Conservation (phyloP, 2,113 vertebrate species). For the Osmerus eperlanus region DNA sequence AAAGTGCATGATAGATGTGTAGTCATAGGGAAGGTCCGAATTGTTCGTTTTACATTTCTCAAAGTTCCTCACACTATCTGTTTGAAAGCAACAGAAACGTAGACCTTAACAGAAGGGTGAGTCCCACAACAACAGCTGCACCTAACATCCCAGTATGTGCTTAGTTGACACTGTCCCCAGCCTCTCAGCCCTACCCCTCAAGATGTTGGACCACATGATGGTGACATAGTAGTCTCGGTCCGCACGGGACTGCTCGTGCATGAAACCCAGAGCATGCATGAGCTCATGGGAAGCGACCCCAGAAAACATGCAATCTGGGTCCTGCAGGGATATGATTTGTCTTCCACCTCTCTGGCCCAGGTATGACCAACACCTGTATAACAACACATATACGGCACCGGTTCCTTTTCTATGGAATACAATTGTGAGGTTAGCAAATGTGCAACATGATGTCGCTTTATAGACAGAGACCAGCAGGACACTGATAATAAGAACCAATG, state of each 20-base stretch:
- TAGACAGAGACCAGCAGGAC: too few relatives aligned
- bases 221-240: constrained; percentile 63
- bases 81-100: constrained; percentile 14
- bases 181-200: constrained; percentile 61
- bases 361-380: constrained; percentile 74
- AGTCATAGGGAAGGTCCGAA: constrained; percentile 72
- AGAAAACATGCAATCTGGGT: constrained; percentile 53
- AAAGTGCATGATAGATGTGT: constrained; percentile 78
- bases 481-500: too few relatives aligned
- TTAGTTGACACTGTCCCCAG: background rate
- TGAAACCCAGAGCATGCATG: constrained; percentile 63
- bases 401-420: background rate
- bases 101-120: too few relatives aligned
- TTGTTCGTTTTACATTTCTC: constrained; percentile 67
- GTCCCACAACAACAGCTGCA: too few relatives aligned
- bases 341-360: constrained; percentile 69
- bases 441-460: too few relatives aligned
- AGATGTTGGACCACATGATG: constrained; percentile 70
- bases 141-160: background rate
- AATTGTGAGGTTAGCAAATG: too few relatives aligned
- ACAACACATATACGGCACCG: constrained; percentile 11
- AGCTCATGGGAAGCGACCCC: constrained; percentile 51
- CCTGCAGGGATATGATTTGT: constrained; percentile 66
- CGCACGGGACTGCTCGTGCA: constrained; percentile 64
- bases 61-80: constrained; percentile 74